Evolutionary conservation across 2,888 invertebrate genomes (phyloP).

Genomic region (Sphinx pinastri): DNA sequence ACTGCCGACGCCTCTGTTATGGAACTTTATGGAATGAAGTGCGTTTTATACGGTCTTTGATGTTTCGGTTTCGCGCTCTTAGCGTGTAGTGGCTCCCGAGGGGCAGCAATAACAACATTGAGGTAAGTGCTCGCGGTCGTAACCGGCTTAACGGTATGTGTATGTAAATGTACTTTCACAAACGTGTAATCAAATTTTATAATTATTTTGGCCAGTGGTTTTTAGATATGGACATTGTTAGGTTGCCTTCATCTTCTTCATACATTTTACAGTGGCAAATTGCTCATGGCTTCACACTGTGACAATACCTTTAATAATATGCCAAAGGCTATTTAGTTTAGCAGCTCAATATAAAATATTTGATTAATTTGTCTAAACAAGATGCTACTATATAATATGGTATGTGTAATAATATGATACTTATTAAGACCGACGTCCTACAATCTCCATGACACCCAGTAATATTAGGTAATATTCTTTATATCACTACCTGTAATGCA

Average conservation of each 20-base stretch:
- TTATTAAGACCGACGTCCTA: too few species aligned
- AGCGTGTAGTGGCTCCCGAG: conserved; percentile 70
- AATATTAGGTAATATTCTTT: neutral
- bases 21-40: conserved; percentile 77
- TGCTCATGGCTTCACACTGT: too few species aligned
- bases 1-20: conserved; percentile 66
- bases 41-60: conserved; percentile 78
- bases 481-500: conserved; percentile 7
- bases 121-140: conserved; percentile 64
- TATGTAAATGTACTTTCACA: conserved; percentile 54
- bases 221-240: neutral
- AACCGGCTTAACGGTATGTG: conserved; percentile 56
- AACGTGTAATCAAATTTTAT: conserved; percentile 41
- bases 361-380: too few species aligned
- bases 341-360: too few species aligned
- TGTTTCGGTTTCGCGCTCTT: conserved; percentile 75
- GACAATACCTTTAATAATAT: too few species aligned
- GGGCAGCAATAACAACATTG: conserved; percentile 69
- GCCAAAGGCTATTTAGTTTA: too few species aligned
- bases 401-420: too few species aligned
- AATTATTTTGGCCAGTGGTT: conserved; percentile 31
- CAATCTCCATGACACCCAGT: neutral
- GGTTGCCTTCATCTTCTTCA: neutral
- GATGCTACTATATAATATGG: too few species aligned
- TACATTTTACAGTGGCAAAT: too few species aligned